Percentiles rank a stretch among this genome's conserved stretches.
Conservation (phyloP, 1,140 invertebrate species). For the Aphis gossypii region DNA sequence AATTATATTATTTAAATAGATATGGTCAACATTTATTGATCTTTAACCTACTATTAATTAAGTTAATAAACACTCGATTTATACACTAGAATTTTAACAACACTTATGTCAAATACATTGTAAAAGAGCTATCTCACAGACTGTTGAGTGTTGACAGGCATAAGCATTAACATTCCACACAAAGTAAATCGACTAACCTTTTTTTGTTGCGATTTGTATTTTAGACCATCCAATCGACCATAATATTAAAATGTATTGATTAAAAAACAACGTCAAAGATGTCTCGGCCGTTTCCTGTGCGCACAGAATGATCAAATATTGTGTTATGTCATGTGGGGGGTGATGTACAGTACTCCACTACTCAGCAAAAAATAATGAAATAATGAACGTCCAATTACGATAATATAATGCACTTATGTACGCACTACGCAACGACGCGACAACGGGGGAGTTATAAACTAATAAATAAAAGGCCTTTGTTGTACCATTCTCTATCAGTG, state of each 20-base stretch:
- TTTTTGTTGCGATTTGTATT: background rate
- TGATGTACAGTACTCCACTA: background rate
- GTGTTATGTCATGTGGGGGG: background rate
- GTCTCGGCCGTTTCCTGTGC: background rate
- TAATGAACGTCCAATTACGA: background rate
- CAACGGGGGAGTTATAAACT: slow-evolving; percentile 4
- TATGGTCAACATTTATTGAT: background rate
- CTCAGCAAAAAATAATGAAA: background rate
- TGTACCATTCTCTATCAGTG: background rate
- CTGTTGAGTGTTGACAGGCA: background rate
- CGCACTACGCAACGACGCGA: background rate
- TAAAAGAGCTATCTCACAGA: background rate
- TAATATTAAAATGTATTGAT: background rate
- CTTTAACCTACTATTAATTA: background rate
- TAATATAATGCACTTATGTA: background rate
- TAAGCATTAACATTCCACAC: background rate
- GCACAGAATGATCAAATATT: background rate
- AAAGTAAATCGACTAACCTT: background rate
- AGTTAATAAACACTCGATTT: too few species aligned
- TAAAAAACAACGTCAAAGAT: background rate
- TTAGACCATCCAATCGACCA: background rate
- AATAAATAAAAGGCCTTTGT: slow-evolving; percentile 1
- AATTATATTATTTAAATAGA: background rate
- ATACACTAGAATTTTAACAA: background rate
- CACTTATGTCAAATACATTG: background rate